Conservation (phyloP, 1,140 invertebrate genomes). For the Dendroctonus ponderosae region DNA sequence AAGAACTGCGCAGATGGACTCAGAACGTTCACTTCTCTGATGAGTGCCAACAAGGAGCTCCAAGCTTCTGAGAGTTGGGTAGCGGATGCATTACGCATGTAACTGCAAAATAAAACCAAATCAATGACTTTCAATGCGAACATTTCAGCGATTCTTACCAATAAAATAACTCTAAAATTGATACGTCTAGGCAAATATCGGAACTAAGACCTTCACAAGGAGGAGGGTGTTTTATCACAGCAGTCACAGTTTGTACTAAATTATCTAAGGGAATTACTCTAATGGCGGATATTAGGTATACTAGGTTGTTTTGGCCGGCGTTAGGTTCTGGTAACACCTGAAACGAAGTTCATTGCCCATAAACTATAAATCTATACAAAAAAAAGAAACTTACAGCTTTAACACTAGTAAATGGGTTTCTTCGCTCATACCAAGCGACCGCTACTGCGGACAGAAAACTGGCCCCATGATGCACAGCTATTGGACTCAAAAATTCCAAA, state of each 20-base stretch:
- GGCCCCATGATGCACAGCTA: constrained; percentile 80
- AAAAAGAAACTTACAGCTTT: constrained; percentile 53
- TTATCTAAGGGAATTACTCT: constrained; percentile 83
- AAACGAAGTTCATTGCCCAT: constrained; percentile 20
- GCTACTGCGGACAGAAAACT: constrained; percentile 83
- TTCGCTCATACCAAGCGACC: constrained; percentile 84
- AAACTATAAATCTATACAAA: background rate
- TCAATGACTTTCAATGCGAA: background rate
- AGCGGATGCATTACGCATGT: constrained; percentile 67
- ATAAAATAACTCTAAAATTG: constrained; percentile 62
- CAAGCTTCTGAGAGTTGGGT: constrained; percentile 77
- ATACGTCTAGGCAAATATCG: constrained; percentile 63
- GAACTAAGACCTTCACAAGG: constrained; percentile 63
- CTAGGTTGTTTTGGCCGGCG: constrained; percentile 73
- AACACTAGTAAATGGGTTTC: constrained; percentile 52
- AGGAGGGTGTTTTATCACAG: constrained; percentile 77
- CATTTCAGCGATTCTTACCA: constrained; percentile 45
- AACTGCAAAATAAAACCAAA: constrained; percentile 54
- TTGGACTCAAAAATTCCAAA: constrained; percentile 82
- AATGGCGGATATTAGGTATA: constrained; percentile 77
- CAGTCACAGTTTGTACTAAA: constrained; percentile 80
- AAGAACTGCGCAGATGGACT: constrained; percentile 79
- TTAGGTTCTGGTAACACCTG: constrained; percentile 66
- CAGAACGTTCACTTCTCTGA: constrained; percentile 73
- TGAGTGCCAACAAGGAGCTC: constrained; percentile 71